phyloP scores from a whole-genome alignment of 2,797 vertebrate genomes.

The Ispidina lecontei region DNA sequence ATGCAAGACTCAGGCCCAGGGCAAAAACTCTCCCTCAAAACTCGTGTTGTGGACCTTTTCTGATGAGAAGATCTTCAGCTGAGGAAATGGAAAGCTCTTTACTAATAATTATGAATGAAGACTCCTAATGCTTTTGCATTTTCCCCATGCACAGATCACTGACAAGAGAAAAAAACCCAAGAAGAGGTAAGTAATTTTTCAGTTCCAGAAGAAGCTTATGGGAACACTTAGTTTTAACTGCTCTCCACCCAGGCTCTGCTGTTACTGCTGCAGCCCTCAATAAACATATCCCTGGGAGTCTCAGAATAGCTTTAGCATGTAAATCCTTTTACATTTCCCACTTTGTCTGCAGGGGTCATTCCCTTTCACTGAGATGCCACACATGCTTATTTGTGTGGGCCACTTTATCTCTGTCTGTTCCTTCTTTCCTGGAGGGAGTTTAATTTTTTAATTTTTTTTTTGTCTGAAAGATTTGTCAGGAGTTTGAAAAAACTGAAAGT shows the following conservation, averaged over 20 bases:
- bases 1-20: background rate
- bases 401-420: background rate
- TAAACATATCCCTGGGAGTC: background rate
- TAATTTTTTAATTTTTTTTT: no score
- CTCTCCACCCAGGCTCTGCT: background rate
- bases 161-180: background rate
- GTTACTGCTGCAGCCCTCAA: background rate
- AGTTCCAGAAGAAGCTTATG: background rate
- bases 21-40: background rate
- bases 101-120: background rate
- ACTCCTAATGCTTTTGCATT: background rate
- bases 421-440: background rate
- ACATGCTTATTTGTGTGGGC: background rate
- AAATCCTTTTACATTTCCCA: background rate
- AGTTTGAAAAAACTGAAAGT: background rate
- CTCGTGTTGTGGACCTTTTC: background rate
- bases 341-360: background rate
- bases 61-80: background rate
- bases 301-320: background rate
- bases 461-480: background rate
- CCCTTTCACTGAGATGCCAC: background rate
- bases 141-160: background rate
- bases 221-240: background rate
- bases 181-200: conserved; percentile 17
- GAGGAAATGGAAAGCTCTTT: background rate